Base-by-base conservation (phyloP, 2,113 vertebrate species). In the Gadus chalcogrammus region DNA sequence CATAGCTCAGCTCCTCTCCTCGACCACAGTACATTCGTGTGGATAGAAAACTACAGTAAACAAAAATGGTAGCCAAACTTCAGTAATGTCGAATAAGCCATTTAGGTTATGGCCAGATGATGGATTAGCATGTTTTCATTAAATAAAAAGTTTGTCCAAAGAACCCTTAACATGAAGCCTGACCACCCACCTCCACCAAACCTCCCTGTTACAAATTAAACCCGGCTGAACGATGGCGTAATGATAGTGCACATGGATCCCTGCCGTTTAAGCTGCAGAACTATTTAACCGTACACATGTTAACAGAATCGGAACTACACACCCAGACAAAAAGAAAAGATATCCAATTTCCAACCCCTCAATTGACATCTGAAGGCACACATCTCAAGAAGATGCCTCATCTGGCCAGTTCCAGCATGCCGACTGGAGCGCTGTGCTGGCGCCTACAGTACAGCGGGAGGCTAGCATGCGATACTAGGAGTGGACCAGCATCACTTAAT, bases 351-450 rank as follows among this genome's bases (percentile, higher is more conserved):
- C 15, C 11, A 55, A 64, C 61, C 59, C 56, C 59, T 24, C 8
- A 48, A 48, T 48, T 48, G 42, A 48, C 53, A 31, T 55, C 56
- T 77, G 52, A 77, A 88, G 81, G 76, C 79, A 85, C 79, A 66
- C 76, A 76, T 78, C 86, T 73, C 24, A 42, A 64, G 17, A 74
- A 83, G 81, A 87, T 80, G 78, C 70, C 77, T 78, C 81, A 72
- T 77, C 63, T 68, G 68, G 71, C 70, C 66, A 48, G 22, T 68
- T 61, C 69, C 68, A 20, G 64, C 20, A 52, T 71, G 61, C 62
- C 38, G 68, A 48, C 61, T 31, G n/a, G 42, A 64, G 28, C 18
- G 18, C 75, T 56, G 64, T 35, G 35, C 63, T 16, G 65, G 42
- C 65, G 55, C 28, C 16, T 16, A 68, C 81, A 63, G 71, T 63